Evolutionary conservation across 2,888 invertebrate species (phyloP).

Genomic region (Rosalia funebris): DNA sequence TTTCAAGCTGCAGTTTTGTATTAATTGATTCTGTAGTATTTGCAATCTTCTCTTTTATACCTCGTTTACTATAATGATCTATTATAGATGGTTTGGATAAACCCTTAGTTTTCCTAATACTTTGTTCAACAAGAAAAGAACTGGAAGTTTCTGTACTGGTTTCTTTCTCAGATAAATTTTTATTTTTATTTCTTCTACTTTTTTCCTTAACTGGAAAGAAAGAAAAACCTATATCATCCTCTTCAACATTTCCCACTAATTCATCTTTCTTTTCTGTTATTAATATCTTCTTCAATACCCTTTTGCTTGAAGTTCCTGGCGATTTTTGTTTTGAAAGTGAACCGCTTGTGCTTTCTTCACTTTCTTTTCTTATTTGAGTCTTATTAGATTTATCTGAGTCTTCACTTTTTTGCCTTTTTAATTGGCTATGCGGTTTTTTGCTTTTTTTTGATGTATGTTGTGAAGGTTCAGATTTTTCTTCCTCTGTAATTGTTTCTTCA

Average conservation of each 20-base stretch:
- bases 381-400: conserved; percentile 4
- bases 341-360: conserved; percentile 36
- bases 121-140: conserved; percentile 29
- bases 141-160: conserved; percentile 35
- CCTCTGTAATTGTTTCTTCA: conserved; percentile 47
- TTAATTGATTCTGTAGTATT: neutral
- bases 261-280: conserved; percentile 25
- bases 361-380: conserved; percentile 5
- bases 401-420: conserved; percentile 16
- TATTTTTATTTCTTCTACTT: conserved; percentile 36
- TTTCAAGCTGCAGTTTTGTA: conserved; percentile 20
- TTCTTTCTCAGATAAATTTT: conserved; percentile 34
- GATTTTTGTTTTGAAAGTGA: conserved; percentile 35
- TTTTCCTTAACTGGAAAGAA: conserved; percentile 49
- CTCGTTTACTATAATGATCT: conserved; percentile 42
- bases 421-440: conserved; percentile 28
- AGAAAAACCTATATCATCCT: conserved; percentile 43
- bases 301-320: conserved; percentile 10
- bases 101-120: conserved; percentile 34
- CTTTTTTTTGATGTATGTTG: conserved; percentile 28
- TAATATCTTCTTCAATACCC: conserved; percentile 18
- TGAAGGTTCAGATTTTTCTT: conserved; percentile 2
- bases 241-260: conserved; percentile 15
- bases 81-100: conserved; percentile 41
- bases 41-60: conserved; percentile 12